Evolutionary conservation across 1,140 invertebrate species (phyloP).

Genomic region (Branchinecta lynchi): DNA sequence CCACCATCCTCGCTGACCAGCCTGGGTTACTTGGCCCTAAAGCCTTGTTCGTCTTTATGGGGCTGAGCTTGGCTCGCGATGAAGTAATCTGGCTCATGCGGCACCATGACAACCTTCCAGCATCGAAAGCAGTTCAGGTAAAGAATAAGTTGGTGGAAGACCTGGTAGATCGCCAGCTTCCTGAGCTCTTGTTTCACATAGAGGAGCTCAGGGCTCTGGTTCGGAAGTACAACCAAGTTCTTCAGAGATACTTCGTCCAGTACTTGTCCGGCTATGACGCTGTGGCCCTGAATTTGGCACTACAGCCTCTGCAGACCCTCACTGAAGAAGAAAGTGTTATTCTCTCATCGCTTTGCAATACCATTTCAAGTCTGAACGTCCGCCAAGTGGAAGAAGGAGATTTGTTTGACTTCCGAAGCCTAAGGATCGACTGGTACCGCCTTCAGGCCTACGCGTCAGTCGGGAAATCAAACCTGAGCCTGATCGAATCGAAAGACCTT

Average conservation of each 20-base stretch:
- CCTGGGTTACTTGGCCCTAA: conserved; percentile 93
- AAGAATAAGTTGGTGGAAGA: conserved; percentile 76
- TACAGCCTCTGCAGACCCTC: conserved; percentile 58
- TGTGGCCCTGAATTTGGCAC: conserved; percentile 72
- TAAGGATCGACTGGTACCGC: conserved; percentile 92
- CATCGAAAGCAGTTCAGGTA: conserved; percentile 36
- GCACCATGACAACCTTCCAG: conserved; percentile 87
- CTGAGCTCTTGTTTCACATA: conserved; percentile 94
- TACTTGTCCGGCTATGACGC: conserved; percentile 92
- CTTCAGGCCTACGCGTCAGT: conserved; percentile 88
- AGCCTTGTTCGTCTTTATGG: conserved; percentile 92
- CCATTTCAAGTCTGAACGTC: conserved; percentile 67
- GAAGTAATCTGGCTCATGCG: conserved; percentile 92
- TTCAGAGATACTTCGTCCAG: conserved; percentile 95
- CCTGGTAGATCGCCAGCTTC: conserved; percentile 80
- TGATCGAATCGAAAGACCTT: conserved; percentile 72
- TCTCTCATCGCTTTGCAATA: conserved; percentile 78
- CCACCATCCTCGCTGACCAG: conserved; percentile 89
- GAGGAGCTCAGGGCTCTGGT: conserved; percentile 73
- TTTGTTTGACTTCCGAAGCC: conserved; percentile 83
- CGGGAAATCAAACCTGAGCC: conserved; percentile 57
- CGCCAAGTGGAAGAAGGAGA: conserved; percentile 75
- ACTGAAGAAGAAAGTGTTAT: conserved; percentile 92
- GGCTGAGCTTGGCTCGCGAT: conserved; percentile 81
- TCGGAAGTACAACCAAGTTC: conserved; percentile 87